Base-by-base conservation (phyloP, 2,888 invertebrate species). In the Buathra laborator region DNA sequence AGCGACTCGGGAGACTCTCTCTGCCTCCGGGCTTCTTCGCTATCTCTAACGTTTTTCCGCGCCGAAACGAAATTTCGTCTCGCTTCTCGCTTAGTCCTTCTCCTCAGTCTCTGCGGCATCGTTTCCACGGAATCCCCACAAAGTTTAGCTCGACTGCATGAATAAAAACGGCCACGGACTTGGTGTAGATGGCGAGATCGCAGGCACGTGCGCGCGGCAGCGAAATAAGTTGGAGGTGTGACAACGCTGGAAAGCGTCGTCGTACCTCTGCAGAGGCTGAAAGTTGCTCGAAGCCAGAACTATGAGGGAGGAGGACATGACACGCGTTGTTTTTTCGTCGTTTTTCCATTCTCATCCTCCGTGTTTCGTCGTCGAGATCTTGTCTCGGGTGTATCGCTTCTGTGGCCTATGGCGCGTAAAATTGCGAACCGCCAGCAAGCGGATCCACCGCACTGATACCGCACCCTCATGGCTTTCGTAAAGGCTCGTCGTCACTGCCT, bases 331-430 rank as follows among this genome's bases (percentile, higher is more conserved):
- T 81, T 78, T 44, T 37, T 62, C 59, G 43, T 68, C 72, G 44
- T 62, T 71, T 64, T 43, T 80, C 44, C 24, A 46, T 19, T 72
- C 48, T 48, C 9, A 10, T 1, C 67, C 37, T 64, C 16, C n/a
- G 56, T 81, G 48, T 44, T 44, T 53, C 59, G 44, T 76, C 64
- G 81, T 66, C 66, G 74, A 70, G 77, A 83, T 81, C 78, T 85
- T 79, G 70, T 81, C 74, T 59, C 71, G 78, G 68, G 75, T 64
- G 79, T 81, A 85, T 79, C 70, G 86, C 76, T 80, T 72, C 72
- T 53, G 75, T 86, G 68, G 79, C 83, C 86, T 84, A 88, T 88
- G 88, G 87, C 72, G 83, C 83, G 87, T 88, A 88, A 89, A 89
- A 88, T 89, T 89, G 87, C 88, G 79, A 72, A 86, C 72, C 80